These are phyloP conservation scores for Herpailurus yagouaroundi DNA, from an alignment of 2,113 vertebrate species.

Conservation along the genomic window DNA sequence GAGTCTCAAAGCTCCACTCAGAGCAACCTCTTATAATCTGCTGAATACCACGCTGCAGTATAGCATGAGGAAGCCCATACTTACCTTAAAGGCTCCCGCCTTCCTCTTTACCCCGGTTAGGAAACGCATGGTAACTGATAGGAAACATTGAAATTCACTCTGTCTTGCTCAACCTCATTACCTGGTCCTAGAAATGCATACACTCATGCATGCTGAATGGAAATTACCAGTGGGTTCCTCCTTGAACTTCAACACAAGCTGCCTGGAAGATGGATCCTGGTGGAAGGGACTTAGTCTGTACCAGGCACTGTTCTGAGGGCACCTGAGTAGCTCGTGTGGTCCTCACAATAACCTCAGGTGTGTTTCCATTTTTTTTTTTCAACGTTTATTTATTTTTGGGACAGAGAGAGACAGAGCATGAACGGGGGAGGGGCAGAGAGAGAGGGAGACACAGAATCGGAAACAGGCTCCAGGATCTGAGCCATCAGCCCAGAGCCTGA, in stretches of 20 bases:
- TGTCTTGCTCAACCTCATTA: conserved; percentile 38
- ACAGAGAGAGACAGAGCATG: no score
- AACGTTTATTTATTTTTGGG: no score
- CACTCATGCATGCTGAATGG: background rate
- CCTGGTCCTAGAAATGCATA: background rate
- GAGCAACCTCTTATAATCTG: background rate
- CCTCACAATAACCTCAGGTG: background rate
- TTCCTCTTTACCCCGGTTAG: background rate
- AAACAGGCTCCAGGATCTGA: no score
- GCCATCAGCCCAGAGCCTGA: no score
- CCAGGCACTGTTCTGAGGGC: background rate
- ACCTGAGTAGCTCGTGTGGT: background rate
- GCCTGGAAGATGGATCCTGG: background rate
- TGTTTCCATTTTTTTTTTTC: background rate
- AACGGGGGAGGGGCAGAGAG: no score
- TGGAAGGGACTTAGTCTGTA: background rate
- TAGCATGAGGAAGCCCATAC: background rate
- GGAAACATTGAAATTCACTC: background rate
- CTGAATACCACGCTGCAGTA: background rate
- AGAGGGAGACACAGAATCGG: no score
- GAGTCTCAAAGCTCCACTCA: background rate
- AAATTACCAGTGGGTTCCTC: background rate
- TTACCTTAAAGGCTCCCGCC: background rate
- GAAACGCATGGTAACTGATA: background rate
- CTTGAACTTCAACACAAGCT: background rate